phyloP scores from a whole-genome alignment of 2,888 invertebrate species.

The Carcina quercana region DNA sequence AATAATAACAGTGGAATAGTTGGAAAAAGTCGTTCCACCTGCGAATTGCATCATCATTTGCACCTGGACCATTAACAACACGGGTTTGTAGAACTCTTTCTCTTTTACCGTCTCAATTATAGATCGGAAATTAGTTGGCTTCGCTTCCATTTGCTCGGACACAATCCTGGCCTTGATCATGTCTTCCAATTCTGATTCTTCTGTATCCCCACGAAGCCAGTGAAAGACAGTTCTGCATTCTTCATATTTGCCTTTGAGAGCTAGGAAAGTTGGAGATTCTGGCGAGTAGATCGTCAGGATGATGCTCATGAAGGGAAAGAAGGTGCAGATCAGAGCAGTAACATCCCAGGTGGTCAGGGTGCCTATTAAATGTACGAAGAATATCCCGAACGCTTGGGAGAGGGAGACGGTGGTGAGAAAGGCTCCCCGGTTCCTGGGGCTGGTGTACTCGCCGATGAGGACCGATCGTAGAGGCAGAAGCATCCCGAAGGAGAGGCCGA shows the following conservation, averaged over 20 bases:
- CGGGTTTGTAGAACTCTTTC: constrained; percentile 71
- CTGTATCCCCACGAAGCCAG: constrained; percentile 70
- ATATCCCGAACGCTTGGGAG: constrained; percentile 74
- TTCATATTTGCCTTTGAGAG: constrained; percentile 62
- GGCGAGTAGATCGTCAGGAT: constrained; percentile 51
- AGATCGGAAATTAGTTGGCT: constrained; percentile 13
- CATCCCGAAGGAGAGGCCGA: constrained; percentile 66
- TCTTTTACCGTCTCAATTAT: constrained; percentile 30
- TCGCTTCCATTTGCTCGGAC: constrained; percentile 20
- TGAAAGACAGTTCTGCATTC: constrained; percentile 70
- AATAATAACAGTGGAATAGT: constrained; percentile 78
- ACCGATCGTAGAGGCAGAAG: constrained; percentile 58
- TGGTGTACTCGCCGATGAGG: constrained; percentile 72
- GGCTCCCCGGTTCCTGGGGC: constrained; percentile 75
- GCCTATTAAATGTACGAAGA: constrained; percentile 76
- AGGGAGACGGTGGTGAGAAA: constrained; percentile 74
- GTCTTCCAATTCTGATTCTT: constrained; percentile 47
- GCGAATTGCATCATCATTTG: constrained; percentile 78
- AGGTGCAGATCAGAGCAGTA: constrained; percentile 60
- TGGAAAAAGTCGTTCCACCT: constrained; percentile 78
- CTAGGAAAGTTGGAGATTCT: constrained; percentile 79
- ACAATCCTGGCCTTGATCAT: constrained; percentile 38
- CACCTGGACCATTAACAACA: constrained; percentile 72
- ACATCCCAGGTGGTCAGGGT: constrained; percentile 70
- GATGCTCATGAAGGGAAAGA: constrained; percentile 57